These are phyloP conservation scores for Tapirus indicus DNA, from an alignment of 2,797 vertebrate genomes.

Conservation along the genomic window DNA sequence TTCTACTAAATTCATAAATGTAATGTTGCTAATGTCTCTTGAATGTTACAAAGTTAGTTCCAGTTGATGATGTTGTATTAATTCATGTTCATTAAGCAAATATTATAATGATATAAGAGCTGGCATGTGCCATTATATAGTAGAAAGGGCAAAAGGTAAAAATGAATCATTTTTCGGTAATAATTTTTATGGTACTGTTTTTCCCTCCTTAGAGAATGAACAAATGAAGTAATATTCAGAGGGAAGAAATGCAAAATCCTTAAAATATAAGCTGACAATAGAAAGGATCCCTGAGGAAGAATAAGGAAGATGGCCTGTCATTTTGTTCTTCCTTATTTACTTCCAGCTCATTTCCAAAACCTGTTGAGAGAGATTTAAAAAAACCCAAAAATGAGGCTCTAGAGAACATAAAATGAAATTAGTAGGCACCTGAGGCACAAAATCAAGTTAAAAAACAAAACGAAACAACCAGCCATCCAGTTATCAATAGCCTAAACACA, in stretches of 20 bases:
- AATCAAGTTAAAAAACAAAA: background rate
- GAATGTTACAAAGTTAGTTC: background rate
- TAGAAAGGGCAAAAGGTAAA: background rate
- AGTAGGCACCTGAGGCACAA: background rate
- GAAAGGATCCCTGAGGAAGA: background rate
- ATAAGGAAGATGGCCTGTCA: background rate
- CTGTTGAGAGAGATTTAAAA: background rate
- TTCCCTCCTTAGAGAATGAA: background rate
- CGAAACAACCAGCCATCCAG: background rate
- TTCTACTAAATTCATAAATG: background rate
- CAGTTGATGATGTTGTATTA: background rate
- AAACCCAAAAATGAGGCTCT: background rate
- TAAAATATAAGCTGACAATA: background rate
- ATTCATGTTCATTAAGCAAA: background rate
- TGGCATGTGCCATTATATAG: background rate
- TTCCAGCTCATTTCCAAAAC: background rate
- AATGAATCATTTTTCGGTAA: background rate
- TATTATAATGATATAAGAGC: background rate
- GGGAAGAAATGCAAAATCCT: background rate
- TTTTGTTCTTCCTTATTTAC: slow-evolving; percentile 8
- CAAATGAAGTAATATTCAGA: background rate
- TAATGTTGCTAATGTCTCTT: background rate
- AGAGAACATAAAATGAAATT: background rate
- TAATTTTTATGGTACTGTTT: background rate
- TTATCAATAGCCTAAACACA: background rate